These are phyloP conservation scores for Kuschelorhynchus macadamiae DNA, from an alignment of 2,888 invertebrate species.

Conservation along the genomic window DNA sequence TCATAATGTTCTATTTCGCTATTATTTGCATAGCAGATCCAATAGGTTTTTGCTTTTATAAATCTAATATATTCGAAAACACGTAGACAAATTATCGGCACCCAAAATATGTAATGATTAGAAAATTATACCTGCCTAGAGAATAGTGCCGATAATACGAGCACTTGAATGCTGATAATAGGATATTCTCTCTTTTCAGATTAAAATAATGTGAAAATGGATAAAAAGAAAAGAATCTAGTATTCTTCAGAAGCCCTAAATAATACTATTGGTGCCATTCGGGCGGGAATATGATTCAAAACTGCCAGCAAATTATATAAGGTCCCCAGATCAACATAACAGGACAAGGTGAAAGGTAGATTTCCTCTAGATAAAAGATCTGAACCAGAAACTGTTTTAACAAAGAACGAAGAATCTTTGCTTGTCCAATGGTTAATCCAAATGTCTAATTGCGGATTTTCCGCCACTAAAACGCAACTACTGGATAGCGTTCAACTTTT, in stretches of 20 bases:
- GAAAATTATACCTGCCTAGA: no score
- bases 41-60: no score
- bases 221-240: no score
- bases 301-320: conserved; percentile 23
- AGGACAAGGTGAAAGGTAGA: conserved; percentile 31
- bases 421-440: conserved; percentile 17
- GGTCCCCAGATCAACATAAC: conserved; percentile 27
- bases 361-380: conserved; percentile 1
- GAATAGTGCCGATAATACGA: conserved; percentile 15
- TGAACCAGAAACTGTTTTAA: no score
- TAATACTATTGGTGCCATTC: no score
- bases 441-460: conserved; percentile 29
- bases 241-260: no score
- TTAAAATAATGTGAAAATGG: neutral
- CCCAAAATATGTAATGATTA: no score
- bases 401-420: conserved; percentile 29
- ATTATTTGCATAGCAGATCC: no score
- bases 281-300: conserved; percentile 26
- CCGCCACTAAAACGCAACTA: conserved; percentile 26
- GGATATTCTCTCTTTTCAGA: conserved; percentile 11
- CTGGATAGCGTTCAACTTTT: conserved; percentile 31
- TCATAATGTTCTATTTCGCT: no score
- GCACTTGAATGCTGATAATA: conserved; percentile 10
- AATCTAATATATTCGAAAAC: no score
- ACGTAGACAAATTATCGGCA: no score